Evolutionary conservation across 2,888 invertebrate species (phyloP).

Genomic region (Oligia latruncula): DNA sequence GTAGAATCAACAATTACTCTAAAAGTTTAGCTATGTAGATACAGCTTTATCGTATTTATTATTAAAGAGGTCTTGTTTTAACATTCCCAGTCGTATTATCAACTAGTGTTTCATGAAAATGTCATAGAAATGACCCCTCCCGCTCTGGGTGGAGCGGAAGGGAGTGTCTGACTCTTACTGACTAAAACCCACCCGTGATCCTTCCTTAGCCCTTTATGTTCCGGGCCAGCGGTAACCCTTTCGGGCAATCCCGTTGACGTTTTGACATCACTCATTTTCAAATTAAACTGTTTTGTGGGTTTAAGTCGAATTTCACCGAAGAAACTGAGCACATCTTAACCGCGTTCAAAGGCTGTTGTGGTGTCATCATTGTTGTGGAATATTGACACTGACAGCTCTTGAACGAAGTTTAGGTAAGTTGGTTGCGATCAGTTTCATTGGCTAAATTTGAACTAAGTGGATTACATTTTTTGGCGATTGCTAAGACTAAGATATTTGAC

Average conservation of each 20-base stretch:
- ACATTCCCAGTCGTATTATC: neutral
- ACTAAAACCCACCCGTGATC: too few relatives aligned
- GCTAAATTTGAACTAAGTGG: neutral
- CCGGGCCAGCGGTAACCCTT: too few relatives aligned
- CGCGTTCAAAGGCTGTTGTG: neutral
- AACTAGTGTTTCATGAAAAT: neutral
- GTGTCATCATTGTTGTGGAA: neutral
- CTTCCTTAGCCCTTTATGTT: too few relatives aligned
- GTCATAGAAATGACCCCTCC: neutral
- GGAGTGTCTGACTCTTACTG: too few relatives aligned
- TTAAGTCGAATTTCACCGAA: neutral
- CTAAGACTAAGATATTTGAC: neutral
- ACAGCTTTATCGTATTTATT: neutral
- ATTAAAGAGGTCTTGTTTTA: neutral
- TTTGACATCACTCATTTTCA: neutral
- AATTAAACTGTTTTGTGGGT: too few relatives aligned
- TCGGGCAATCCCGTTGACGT: neutral
- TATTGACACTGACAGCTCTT: neutral
- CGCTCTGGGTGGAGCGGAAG: too few relatives aligned
- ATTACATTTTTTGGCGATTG: neutral
- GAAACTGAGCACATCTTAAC: neutral
- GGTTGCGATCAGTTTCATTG: neutral
- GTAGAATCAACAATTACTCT: neutral
- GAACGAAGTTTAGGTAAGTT: neutral
- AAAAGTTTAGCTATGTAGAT: neutral